These are phyloP conservation scores for Halcyon malimbica DNA, from an alignment of 2,113 vertebrate species.

Conservation along the genomic window DNA sequence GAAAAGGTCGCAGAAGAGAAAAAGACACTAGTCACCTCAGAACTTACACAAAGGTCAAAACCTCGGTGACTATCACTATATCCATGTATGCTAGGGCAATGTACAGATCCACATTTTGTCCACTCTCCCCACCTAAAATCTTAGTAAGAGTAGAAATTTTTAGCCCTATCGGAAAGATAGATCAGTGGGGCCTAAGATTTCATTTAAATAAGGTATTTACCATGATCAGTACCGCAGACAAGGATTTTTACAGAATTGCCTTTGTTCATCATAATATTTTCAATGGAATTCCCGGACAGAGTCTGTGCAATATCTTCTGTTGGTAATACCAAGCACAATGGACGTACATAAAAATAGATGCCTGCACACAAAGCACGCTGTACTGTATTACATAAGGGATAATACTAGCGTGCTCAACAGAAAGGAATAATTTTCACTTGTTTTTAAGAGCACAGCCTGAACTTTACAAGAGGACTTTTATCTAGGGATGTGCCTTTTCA, in stretches of 20 bases:
- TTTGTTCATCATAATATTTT: background rate
- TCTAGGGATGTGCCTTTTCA: background rate
- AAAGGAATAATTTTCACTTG: background rate
- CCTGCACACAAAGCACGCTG: background rate
- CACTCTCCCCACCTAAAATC: background rate
- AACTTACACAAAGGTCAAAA: background rate
- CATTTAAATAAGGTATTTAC: background rate
- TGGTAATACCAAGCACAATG: background rate
- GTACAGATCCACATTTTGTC: background rate
- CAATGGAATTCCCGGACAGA: background rate
- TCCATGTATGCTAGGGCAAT: background rate
- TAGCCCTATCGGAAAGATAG: background rate
- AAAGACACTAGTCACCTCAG: background rate
- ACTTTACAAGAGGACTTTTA: background rate
- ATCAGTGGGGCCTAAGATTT: background rate
- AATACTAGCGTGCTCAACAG: background rate
- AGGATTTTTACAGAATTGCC: background rate
- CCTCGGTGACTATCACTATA: background rate
- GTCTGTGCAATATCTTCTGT: background rate
- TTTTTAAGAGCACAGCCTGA: background rate
- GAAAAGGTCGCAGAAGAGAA: background rate
- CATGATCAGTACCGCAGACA: background rate
- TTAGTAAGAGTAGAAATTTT: background rate
- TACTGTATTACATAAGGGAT: background rate
- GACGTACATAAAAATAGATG: background rate